phyloP scores from a whole-genome alignment of 1,140 invertebrate species.

The Calephelis nemesis region DNA sequence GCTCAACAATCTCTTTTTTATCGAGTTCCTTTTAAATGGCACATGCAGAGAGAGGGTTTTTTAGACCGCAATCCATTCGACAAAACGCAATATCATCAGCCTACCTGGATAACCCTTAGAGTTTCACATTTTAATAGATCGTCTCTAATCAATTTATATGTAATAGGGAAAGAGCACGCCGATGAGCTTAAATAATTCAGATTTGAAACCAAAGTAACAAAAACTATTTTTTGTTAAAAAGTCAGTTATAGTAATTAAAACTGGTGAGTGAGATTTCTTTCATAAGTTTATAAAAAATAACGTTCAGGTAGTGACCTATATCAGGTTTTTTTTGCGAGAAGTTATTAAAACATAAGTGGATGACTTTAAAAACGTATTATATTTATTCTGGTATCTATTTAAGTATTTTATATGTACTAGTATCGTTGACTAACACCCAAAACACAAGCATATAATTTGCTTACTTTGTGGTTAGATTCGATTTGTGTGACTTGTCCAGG shows the following conservation, averaged over 20 bases:
- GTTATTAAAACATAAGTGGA: not conserved
- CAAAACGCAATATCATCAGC: conserved; percentile 74
- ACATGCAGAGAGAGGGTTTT: conserved; percentile 71
- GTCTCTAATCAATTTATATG: conserved; percentile 63
- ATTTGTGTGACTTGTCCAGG: too few species aligned
- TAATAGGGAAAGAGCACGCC: conserved; percentile 20
- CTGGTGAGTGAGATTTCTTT: not conserved
- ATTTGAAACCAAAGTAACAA: conserved; percentile 13
- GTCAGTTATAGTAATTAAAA: conserved; percentile 2
- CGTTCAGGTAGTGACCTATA: conserved; percentile 1
- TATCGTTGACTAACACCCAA: too few species aligned
- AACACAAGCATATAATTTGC: too few species aligned
- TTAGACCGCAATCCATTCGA: conserved; percentile 55
- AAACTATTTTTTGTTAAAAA: conserved; percentile 8
- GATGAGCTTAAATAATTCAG: conserved; percentile 21
- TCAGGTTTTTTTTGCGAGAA: not conserved
- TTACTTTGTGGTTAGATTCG: too few species aligned
- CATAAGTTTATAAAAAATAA: not conserved
- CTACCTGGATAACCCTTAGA: conserved; percentile 66
- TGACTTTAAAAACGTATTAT: not conserved
- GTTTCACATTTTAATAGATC: conserved; percentile 66
- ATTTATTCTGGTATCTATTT: too few species aligned
- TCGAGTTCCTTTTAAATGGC: conserved; percentile 72
- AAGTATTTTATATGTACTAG: too few species aligned
- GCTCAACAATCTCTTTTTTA: conserved; percentile 68